A percentile compares a stretch with the other conserved stretches of the same genome.
Conservation (phyloP, 30 jellyfish, hydroid and myxozoan genomes). For the Aurelia aurita complex sp. Pacific region DNA sequence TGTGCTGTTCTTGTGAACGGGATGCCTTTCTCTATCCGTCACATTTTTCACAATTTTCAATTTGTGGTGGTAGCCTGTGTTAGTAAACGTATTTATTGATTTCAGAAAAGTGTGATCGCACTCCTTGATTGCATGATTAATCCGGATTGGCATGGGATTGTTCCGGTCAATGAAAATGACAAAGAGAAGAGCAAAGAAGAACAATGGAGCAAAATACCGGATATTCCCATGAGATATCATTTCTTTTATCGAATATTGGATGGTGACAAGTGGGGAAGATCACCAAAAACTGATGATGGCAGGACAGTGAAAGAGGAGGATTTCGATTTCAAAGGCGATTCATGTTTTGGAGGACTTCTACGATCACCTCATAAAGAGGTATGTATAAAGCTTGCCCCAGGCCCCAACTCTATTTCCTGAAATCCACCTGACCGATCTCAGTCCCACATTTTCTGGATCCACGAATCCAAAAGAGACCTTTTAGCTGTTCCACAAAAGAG, state of each 20-base stretch:
- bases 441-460: no score
- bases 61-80: no score
- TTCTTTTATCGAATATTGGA: conserved; percentile 82
- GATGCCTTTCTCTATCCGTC: no score
- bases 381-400: background rate
- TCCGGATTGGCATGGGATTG: conserved; percentile 93
- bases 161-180: conserved; percentile 61
- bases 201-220: conserved; percentile 77
- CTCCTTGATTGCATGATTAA: conserved; percentile 73
- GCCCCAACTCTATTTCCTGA: background rate
- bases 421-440: no score
- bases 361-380: conserved; percentile 76
- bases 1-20: no score
- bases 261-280: conserved; percentile 81
- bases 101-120: conserved; percentile 93
- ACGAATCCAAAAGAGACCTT: no score
- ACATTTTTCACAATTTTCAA: no score
- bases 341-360: conserved; percentile 63
- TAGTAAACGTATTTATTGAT: background rate
- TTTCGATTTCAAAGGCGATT: conserved; percentile 53
- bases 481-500: no score
- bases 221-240: conserved; percentile 86
- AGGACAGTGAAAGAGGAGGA: background rate
- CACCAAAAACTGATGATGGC: conserved; percentile 55
- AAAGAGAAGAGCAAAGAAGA: conserved; percentile 24